Percentiles rank a stretch among this genome's conserved stretches.
Evolutionary conservation across 2,113 vertebrate species (phyloP).

Genomic region (Neolamprologus kungweensis): DNA sequence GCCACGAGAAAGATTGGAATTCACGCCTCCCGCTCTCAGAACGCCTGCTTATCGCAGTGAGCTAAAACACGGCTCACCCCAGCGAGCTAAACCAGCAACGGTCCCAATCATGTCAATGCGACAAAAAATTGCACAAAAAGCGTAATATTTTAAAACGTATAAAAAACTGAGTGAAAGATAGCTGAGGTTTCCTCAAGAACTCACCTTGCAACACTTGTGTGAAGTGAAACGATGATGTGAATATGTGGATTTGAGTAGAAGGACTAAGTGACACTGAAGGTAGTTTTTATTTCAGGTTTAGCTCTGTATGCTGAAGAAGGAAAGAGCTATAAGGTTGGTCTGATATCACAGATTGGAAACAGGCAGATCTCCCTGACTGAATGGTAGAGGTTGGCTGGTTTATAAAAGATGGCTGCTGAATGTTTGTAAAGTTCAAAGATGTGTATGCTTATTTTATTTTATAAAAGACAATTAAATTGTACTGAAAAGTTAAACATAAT

Average conservation of each 20-base stretch:
- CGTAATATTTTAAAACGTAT: background rate
- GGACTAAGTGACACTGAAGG: background rate
- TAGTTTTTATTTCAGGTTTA: background rate
- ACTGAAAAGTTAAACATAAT: background rate
- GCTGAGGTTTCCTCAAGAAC: background rate
- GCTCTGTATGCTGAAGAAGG: background rate
- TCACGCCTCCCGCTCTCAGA: background rate
- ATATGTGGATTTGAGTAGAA: background rate
- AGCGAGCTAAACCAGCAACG: background rate
- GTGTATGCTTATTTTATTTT: background rate
- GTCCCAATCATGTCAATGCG: background rate
- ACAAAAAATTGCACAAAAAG: background rate
- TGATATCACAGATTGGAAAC: background rate
- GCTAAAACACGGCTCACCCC: background rate
- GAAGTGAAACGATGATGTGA: background rate
- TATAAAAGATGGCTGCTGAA: background rate
- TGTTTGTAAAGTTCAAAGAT: background rate
- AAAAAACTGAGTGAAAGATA: background rate
- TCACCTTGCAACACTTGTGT: background rate
- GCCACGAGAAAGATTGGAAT: background rate
- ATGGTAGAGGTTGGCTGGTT: background rate
- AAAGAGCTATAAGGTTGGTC: background rate
- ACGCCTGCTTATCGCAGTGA: rapidly evolving
- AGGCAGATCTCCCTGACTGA: background rate
- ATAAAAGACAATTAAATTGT: background rate